Conservation (phyloP, 2,888 invertebrate genomes). For the Lasioglossum malachurum region DNA sequence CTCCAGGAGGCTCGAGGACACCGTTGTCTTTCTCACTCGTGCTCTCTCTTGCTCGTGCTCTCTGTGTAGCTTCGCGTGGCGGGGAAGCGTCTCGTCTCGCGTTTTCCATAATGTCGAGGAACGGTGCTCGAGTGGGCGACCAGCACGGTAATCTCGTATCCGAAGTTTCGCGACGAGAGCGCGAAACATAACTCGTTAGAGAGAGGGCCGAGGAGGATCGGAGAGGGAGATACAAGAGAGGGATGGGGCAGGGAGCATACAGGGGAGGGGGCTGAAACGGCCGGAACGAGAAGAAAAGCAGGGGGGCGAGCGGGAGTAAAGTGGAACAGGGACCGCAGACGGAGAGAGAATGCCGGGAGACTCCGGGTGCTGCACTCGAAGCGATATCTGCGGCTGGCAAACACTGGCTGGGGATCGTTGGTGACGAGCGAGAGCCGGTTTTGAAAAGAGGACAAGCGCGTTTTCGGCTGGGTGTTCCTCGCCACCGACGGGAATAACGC, state of each 20-base stretch:
- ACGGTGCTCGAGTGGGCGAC: conserved; percentile 53
- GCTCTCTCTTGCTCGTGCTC: not conserved
- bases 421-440: conserved; percentile 11
- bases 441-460: conserved; percentile 13
- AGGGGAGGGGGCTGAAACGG: not conserved
- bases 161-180: conserved; percentile 69
- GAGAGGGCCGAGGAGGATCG: conserved; percentile 26
- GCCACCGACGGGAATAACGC: not conserved
- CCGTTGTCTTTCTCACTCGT: not conserved
- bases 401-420: conserved; percentile 31
- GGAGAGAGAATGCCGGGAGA: conserved; percentile 1
- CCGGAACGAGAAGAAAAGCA: conserved; percentile 8
- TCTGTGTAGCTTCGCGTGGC: conserved; percentile 12
- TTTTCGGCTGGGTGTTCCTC: conserved; percentile 11
- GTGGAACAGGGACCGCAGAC: conserved; percentile 16
- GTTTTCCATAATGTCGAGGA: conserved; percentile 65
- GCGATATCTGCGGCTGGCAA: conserved; percentile 47
- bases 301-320: not conserved
- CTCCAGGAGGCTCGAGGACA: conserved; percentile 1
- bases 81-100: conserved; percentile 33
- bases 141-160: conserved; percentile 71
- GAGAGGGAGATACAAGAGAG: not conserved
- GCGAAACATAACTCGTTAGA: conserved; percentile 73
- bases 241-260: not conserved
- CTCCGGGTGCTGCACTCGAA: conserved; percentile 12